A percentile compares a stretch with the other conserved stretches of the same genome.
Conservation (phyloP, 1,140 invertebrate species). For the Propsilocerus akamusi region DNA sequence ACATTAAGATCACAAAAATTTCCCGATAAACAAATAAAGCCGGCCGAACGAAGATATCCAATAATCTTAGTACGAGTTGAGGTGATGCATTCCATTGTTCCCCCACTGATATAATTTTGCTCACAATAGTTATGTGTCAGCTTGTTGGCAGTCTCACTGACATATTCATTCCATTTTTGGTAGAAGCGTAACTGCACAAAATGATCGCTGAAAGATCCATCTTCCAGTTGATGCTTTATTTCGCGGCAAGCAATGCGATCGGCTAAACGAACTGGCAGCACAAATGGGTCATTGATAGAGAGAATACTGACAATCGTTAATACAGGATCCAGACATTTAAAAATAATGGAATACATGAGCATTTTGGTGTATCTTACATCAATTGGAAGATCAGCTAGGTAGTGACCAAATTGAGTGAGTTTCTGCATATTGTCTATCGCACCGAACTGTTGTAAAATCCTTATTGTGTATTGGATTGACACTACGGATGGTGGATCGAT, state of each 20-base stretch:
- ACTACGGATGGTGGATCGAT: too few relatives aligned
- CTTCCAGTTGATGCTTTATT: slow-evolving; percentile 39
- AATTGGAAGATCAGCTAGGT: slow-evolving; percentile 74
- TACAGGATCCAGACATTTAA: slow-evolving; percentile 89
- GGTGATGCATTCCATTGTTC: slow-evolving; percentile 48
- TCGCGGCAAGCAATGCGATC: slow-evolving; percentile 25
- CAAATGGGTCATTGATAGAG: slow-evolving; percentile 67
- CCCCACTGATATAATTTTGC: slow-evolving; percentile 59
- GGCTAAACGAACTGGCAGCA: slow-evolving; percentile 36
- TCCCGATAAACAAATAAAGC: slow-evolving; percentile 60
- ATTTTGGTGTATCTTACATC: slow-evolving; percentile 84
- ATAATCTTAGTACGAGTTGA: slow-evolving; percentile 49
- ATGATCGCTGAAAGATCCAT: slow-evolving; percentile 75
- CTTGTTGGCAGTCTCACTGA: too few relatives aligned
- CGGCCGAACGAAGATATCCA: slow-evolving; percentile 65
- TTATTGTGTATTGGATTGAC: too few relatives aligned
- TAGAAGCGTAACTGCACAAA: slow-evolving; percentile 72
- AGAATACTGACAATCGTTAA: slow-evolving; percentile 80
- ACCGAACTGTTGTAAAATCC: too few relatives aligned
- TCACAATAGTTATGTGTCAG: slow-evolving; percentile 56
- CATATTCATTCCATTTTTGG: slow-evolving; percentile 57
- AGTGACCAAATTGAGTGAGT: slow-evolving; percentile 44
- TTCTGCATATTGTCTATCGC: too few relatives aligned
- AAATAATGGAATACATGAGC: slow-evolving; percentile 72
- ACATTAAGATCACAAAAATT: slow-evolving; percentile 62